Percentiles rank a stretch among this genome's conserved stretches.
Evolutionary conservation across 2,113 vertebrate genomes (phyloP).

Genomic region (Buteo buteo): DNA sequence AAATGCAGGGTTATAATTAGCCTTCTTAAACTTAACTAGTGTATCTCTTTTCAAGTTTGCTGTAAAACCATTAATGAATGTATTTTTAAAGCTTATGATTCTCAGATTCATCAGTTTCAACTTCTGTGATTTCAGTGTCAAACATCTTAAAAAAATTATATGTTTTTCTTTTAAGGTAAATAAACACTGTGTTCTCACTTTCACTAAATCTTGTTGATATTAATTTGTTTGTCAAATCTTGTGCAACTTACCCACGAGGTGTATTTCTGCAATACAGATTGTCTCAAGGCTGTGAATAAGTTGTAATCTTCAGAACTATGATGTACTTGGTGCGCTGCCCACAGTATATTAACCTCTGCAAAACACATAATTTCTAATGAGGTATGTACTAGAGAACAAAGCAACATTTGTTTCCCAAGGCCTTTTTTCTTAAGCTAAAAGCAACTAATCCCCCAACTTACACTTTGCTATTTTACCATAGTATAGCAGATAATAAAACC

Average conservation of each 20-base stretch:
- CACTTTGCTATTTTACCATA: not conserved
- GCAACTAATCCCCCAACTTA: not conserved
- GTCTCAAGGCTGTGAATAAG: constrained; percentile 87
- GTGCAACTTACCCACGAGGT: constrained; percentile 86
- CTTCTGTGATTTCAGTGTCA: not conserved
- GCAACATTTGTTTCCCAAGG: not conserved
- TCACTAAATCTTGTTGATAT: not conserved
- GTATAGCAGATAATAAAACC: constrained; percentile 32
- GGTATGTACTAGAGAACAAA: constrained; percentile 7
- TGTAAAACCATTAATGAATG: not conserved
- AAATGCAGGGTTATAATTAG: not conserved
- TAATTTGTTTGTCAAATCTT: not conserved
- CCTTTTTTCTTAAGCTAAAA: not conserved
- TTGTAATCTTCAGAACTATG: constrained; percentile 96
- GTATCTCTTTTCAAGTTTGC: not conserved
- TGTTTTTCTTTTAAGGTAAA: not conserved
- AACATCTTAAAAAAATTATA: not conserved
- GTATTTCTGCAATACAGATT: constrained; percentile 83
- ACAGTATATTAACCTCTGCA: constrained; percentile 90
- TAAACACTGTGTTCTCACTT: not conserved
- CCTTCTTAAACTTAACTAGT: not conserved
- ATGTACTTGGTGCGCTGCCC: constrained; percentile 92
- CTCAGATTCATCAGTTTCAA: not conserved
- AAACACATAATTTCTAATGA: constrained; percentile 62
- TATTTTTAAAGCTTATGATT: not conserved